Base-by-base conservation (phyloP, 2,113 vertebrate species). In the Oreochromis aureus region DNA sequence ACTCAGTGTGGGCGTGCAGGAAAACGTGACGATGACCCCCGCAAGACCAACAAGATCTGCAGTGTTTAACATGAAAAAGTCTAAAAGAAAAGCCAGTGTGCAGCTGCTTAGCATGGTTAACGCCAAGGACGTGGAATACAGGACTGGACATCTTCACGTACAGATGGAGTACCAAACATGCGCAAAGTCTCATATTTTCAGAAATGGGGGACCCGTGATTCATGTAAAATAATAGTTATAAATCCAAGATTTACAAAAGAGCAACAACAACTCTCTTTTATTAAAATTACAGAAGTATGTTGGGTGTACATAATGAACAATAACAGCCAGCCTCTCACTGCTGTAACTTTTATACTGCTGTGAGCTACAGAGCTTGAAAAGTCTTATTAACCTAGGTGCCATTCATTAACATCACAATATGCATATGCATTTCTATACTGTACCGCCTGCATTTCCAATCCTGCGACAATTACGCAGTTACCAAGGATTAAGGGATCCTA, bases 311-410 rank as follows among this genome's bases (percentile, higher is more conserved):
- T 84, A 89, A 58, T 66, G 2, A 80, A 81, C 71, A 78, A 84
- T 86, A 91, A 84, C 54, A 63, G 73, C 18, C 56, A 36, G 59
- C 83, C 86, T 87, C 54, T 18, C 13, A 58, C 39, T 73, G 61
- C 55, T 83, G 87, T 51, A 86, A 88, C 78, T 89, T 80, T 81
- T 46, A 88, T 85, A 87, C 80, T 48, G 82, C 84, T 63, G 78
- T 86, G 66, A 58, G 85, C 89, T 83, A 59, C 46, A 51, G 85
- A 83, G 93, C 84, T 89, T 81, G 84, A 87, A 81, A 90, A 93
- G 89, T 93, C 90, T 92, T 93, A 95, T 94, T 96, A 95, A 95
- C 96, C 94, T 83, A 48, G 53, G 89, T 94, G 93, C 93, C 95
- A 95, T 94, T 96, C 91, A 96, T 95, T 95, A 95, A 95, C 92